These are phyloP conservation scores for Cantharis lateralis DNA, from an alignment of 2,888 invertebrate species.

Conservation along the genomic window DNA sequence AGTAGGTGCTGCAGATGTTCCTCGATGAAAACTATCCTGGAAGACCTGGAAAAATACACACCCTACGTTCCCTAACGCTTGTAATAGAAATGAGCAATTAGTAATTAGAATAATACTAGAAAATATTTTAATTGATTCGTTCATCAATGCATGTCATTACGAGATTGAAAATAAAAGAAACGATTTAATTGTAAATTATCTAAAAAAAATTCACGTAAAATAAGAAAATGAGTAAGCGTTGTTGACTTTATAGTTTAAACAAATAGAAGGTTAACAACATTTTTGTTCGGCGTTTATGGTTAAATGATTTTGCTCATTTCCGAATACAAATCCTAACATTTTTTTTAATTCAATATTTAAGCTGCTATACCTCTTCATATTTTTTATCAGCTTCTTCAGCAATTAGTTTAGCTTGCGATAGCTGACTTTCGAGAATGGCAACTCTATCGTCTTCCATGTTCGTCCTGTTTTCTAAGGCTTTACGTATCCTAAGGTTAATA, in stretches of 20 bases:
- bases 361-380: slow-evolving; percentile 95
- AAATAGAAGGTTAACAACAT: slow-evolving; percentile 3
- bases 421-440: slow-evolving; percentile 94
- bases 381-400: slow-evolving; percentile 99
- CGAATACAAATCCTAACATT: background rate
- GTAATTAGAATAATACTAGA: no score
- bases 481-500: slow-evolving; percentile 78
- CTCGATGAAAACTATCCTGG: background rate
- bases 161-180: background rate
- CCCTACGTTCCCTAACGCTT: slow-evolving; percentile 34
- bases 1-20: background rate
- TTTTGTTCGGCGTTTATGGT: background rate
- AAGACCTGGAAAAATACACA: slow-evolving; percentile 1
- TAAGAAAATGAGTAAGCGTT: background rate
- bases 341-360: slow-evolving; percentile 6
- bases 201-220: background rate
- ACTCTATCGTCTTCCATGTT: slow-evolving; percentile 99
- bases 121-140: background rate
- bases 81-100: background rate
- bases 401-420: slow-evolving; percentile 98
- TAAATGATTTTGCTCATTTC: background rate
- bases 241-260: background rate
- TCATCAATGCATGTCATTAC: background rate
- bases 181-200: background rate
- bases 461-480: slow-evolving; percentile 97